Evolutionary conservation across 2,113 vertebrate species (phyloP).

Genomic region (Centropus unirufus): DNA sequence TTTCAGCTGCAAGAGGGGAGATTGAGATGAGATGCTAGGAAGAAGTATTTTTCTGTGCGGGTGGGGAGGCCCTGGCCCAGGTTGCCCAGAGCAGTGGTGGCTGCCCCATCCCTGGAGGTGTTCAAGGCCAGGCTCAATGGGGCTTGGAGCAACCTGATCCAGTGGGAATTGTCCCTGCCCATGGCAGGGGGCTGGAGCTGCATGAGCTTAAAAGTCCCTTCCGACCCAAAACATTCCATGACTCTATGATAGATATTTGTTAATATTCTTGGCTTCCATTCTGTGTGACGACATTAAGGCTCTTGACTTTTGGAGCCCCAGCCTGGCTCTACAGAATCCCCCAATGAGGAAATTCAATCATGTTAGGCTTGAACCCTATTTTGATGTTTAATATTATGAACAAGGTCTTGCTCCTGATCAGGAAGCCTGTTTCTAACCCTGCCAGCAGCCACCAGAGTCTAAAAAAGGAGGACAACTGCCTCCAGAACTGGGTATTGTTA

Average conservation of each 20-base stretch:
- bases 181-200: too few species aligned
- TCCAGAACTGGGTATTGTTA: constrained; percentile 2
- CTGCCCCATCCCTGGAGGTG: too few species aligned
- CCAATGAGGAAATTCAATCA: not conserved
- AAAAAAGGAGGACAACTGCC: not conserved
- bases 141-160: too few species aligned
- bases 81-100: too few species aligned
- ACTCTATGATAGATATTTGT: not conserved
- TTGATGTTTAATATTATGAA: not conserved
- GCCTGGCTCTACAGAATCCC: not conserved
- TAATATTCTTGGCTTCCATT: not conserved
- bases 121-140: too few species aligned
- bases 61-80: too few species aligned
- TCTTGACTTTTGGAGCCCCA: not conserved
- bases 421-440: not conserved
- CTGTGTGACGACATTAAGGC: not conserved
- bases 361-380: not conserved
- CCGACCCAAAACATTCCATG: too few species aligned
- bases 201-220: too few species aligned
- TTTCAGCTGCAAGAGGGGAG: too few species aligned
- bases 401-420: not conserved
- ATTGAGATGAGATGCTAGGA: too few species aligned
- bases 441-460: not conserved
- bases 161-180: too few species aligned
- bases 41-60: too few species aligned